Conservation (phyloP, 2,888 invertebrate genomes). For the Callyntrura sp. region DNA sequence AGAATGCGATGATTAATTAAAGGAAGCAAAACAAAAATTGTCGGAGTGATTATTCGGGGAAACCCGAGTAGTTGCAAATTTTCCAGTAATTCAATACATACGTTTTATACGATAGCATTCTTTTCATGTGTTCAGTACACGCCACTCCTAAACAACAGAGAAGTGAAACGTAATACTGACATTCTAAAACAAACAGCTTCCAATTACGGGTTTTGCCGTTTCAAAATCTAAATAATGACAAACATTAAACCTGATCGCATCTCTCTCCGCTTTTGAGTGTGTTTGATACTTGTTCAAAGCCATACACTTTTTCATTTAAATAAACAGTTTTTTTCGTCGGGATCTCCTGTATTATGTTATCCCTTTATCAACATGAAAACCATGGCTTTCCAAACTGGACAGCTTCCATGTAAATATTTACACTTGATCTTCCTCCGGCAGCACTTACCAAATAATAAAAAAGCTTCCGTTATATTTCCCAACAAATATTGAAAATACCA, state of each 20-base stretch:
- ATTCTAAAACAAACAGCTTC: not conserved
- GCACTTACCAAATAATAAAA: not conserved
- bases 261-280: not conserved
- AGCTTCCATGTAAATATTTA: slow-evolving; percentile 39
- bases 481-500: not conserved
- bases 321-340: not conserved
- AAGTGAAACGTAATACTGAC: not conserved
- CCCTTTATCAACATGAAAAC: not conserved
- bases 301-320: not conserved
- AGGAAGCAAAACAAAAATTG: not conserved
- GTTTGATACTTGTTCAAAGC: slow-evolving; percentile 11
- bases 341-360: not conserved
- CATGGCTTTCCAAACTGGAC: not conserved
- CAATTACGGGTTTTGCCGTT: not conserved
- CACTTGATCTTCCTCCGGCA: slow-evolving; percentile 17
- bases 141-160: not conserved
- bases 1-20: not conserved
- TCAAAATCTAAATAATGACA: too few relatives aligned
- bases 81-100: too few relatives aligned
- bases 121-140: not conserved
- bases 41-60: too few relatives aligned
- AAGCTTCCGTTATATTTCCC: not conserved
- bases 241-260: too few relatives aligned
- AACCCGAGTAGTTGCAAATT: not conserved
- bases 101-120: not conserved